A percentile compares a stretch with the other conserved stretches of the same genome.
Conservation (phyloP, 1,140 invertebrate species). For the Lutraria rhynchaena region DNA sequence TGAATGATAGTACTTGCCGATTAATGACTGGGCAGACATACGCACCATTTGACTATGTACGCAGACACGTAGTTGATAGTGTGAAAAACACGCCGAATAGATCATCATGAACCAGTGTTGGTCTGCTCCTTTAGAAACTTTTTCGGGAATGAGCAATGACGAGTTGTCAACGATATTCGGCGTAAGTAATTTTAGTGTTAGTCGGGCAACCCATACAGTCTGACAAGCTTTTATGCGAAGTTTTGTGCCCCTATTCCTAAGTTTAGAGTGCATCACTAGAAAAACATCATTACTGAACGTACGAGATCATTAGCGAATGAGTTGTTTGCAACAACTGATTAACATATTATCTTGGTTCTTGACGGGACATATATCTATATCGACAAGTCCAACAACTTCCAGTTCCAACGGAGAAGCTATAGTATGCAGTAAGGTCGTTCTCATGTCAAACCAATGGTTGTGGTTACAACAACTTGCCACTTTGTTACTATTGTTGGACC, state of each 20-base stretch:
- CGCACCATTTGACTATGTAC: slow-evolving; percentile 16
- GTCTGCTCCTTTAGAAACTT: slow-evolving; percentile 9
- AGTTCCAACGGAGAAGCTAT: slow-evolving; percentile 18
- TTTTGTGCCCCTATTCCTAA: slow-evolving; percentile 31
- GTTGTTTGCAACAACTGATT: no score
- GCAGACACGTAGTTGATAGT: neutral
- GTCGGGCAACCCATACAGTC: neutral
- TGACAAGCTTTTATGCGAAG: no score
- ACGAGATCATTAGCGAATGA: no score
- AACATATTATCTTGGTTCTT: no score
- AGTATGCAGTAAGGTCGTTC: slow-evolving; percentile 13
- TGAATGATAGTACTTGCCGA: no score
- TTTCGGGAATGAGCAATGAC: slow-evolving; percentile 24
- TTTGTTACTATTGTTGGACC: no score
- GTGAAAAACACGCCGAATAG: no score
- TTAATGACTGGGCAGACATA: no score
- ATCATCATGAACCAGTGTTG: slow-evolving; percentile 2
- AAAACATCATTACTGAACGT: slow-evolving; percentile 1
- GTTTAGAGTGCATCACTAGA: slow-evolving; percentile 16
- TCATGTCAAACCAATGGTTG: slow-evolving; percentile 22
- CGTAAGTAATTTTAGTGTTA: neutral
- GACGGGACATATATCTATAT: no score
- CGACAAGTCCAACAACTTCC: slow-evolving; percentile 23
- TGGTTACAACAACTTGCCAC: slow-evolving; percentile 18
- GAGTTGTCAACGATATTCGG: slow-evolving; percentile 7